These are phyloP conservation scores for Syngnathus rostellatus DNA, from an alignment of 2,797 vertebrate genomes.

Conservation along the genomic window DNA sequence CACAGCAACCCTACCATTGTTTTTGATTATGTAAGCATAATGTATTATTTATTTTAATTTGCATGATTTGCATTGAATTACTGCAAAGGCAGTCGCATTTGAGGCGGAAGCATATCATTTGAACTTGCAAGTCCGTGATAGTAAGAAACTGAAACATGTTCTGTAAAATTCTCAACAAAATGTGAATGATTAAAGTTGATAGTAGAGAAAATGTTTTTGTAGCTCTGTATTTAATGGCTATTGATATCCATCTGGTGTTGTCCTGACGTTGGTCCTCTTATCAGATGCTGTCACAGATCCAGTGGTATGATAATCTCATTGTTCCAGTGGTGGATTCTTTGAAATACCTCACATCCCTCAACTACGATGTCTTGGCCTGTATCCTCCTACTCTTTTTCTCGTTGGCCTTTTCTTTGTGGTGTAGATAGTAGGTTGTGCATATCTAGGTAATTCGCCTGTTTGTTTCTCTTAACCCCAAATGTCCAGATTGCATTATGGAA, in stretches of 20 bases:
- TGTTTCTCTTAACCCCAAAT: constrained; percentile 50
- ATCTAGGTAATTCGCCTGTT: background rate
- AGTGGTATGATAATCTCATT: constrained; percentile 98
- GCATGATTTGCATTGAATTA: background rate
- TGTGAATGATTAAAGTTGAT: too few relatives aligned
- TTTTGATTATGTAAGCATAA: constrained; percentile 88
- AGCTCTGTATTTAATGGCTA: background rate
- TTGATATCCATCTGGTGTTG: background rate
- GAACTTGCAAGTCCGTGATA: too few relatives aligned
- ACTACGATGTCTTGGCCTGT: constrained; percentile 98
- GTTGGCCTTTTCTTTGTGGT: background rate
- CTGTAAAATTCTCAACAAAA: too few relatives aligned
- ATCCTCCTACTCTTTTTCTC: constrained; percentile 68
- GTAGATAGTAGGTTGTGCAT: background rate
- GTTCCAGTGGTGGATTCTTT: constrained; percentile 95
- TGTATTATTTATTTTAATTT: background rate
- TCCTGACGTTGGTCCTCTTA: background rate
- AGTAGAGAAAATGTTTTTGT: too few relatives aligned
- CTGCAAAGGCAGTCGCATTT: background rate
- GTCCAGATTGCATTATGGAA: constrained; percentile 95
- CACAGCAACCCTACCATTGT: constrained; percentile 97
- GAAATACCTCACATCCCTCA: constrained; percentile 98
- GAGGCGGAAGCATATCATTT: too few relatives aligned
- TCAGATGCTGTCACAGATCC: constrained; percentile 97
- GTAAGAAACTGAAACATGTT: too few relatives aligned